Evolutionary conservation across 2,113 vertebrate species (phyloP).

Genomic region (Antechinus flavipes): DNA sequence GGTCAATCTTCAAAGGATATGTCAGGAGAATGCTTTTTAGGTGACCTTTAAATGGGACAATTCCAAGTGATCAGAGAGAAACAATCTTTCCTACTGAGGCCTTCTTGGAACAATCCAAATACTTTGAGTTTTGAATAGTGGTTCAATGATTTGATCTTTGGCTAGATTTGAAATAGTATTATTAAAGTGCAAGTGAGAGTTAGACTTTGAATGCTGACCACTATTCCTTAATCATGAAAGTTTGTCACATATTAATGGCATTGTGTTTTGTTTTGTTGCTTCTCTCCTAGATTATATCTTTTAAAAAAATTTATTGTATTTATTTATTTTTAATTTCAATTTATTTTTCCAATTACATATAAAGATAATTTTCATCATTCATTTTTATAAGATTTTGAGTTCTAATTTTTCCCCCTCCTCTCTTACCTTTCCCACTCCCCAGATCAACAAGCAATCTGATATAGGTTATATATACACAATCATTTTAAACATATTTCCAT

Average conservation of each 20-base stretch:
- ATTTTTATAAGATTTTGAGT: too few species aligned
- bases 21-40: conserved; percentile 78
- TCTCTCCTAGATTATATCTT: too few species aligned
- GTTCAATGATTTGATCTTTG: conserved; percentile 39
- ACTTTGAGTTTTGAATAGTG: conserved; percentile 45
- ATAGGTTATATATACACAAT: too few species aligned
- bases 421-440: too few species aligned
- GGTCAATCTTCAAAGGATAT: conserved; percentile 71
- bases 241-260: conserved; percentile 34
- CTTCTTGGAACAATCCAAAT: conserved; percentile 65
- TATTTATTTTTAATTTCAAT: too few species aligned
- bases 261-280: neutral
- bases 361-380: too few species aligned
- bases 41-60: conserved; percentile 86
- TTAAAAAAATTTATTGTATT: too few species aligned
- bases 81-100: conserved; percentile 61
- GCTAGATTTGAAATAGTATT: neutral
- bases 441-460: too few species aligned
- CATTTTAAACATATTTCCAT: too few species aligned
- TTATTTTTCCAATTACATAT: too few species aligned
- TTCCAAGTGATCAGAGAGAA: conserved; percentile 72
- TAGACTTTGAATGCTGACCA: conserved; percentile 72
- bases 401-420: too few species aligned
- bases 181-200: conserved; percentile 34
- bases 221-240: conserved; percentile 55